Percentiles rank a stretch among this genome's conserved stretches.
phyloP scores from a whole-genome alignment of 2,888 invertebrate species.

The Mellilla xanthometata region DNA sequence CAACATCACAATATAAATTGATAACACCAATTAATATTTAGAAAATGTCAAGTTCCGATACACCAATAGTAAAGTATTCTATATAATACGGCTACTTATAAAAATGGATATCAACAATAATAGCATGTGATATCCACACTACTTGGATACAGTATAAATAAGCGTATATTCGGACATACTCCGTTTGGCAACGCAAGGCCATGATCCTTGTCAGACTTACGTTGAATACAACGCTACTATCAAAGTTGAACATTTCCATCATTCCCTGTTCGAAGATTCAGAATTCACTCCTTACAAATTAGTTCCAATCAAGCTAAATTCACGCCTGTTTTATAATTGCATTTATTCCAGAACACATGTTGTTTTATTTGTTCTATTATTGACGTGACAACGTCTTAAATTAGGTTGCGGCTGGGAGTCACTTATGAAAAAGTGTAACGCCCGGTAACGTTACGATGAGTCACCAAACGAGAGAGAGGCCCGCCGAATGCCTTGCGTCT shows the following conservation, averaged over 20 bases:
- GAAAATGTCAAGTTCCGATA: conserved; percentile 49
- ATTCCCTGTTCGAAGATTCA: conserved; percentile 23
- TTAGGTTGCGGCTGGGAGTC: too few species aligned
- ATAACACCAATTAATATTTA: conserved; percentile 49
- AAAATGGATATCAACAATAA: conserved; percentile 72
- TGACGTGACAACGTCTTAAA: too few species aligned
- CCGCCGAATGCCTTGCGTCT: too few species aligned
- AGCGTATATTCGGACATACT: conserved; percentile 78
- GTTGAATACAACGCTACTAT: conserved; percentile 30
- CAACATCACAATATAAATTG: conserved; percentile 44
- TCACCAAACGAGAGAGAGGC: too few species aligned
- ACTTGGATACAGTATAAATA: conserved; percentile 78
- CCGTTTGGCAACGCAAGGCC: conserved; percentile 63
- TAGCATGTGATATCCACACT: conserved; percentile 65
- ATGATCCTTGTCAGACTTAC: conserved; percentile 76
- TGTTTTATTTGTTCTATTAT: too few species aligned
- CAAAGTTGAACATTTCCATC: conserved; percentile 21
- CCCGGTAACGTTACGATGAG: too few species aligned
- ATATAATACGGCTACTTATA: conserved; percentile 66
- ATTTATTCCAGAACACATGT: too few species aligned
- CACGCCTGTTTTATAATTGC: too few species aligned
- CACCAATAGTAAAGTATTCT: conserved; percentile 50
- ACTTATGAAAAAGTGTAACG: too few species aligned
- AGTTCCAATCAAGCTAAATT: not conserved
- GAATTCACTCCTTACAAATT: not conserved